Evolutionary conservation across 2,888 invertebrate genomes (phyloP).

Genomic region (Lithophane semibrunnea): DNA sequence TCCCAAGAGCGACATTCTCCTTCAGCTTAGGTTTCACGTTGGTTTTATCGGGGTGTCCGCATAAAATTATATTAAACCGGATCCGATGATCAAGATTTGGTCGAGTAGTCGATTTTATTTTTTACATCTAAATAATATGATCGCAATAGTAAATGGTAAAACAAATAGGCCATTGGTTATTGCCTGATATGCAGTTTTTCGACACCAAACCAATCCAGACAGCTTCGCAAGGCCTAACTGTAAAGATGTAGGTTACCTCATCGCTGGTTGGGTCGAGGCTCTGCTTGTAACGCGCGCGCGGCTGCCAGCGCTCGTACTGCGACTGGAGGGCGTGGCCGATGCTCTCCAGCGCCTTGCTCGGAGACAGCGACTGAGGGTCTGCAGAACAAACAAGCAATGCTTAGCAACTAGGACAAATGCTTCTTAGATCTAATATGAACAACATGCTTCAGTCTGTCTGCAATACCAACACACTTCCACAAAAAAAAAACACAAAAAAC

Average conservation of each 20-base stretch:
- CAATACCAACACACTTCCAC: not conserved
- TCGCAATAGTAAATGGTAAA: not conserved
- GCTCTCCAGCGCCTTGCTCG: conserved; percentile 97
- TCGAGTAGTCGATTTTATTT: not conserved
- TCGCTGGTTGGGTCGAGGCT: conserved; percentile 99
- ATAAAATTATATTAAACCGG: not conserved
- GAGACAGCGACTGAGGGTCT: conserved; percentile 97
- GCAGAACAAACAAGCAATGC: conserved; percentile 23
- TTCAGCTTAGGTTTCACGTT: not conserved
- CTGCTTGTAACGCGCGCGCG: conserved; percentile 98
- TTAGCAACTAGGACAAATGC: conserved; percentile 9
- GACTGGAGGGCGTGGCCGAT: conserved; percentile 97
- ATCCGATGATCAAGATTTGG: not conserved
- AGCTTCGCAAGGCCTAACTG: not conserved
- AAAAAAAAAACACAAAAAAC: too few relatives aligned
- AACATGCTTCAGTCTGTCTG: not conserved
- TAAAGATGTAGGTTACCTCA: conserved; percentile 89
- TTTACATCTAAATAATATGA: not conserved
- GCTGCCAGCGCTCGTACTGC: conserved; percentile 99
- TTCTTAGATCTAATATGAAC: not conserved
- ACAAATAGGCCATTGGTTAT: not conserved
- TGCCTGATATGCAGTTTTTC: not conserved
- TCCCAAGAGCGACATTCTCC: not conserved
- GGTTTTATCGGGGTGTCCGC: too few relatives aligned
- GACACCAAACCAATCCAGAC: conserved; percentile 1